Percentiles rank a stretch among this genome's conserved stretches.
These are phyloP conservation scores for Notamacropus eugenii DNA, from an alignment of 2,797 vertebrate species.

Conservation along the genomic window DNA sequence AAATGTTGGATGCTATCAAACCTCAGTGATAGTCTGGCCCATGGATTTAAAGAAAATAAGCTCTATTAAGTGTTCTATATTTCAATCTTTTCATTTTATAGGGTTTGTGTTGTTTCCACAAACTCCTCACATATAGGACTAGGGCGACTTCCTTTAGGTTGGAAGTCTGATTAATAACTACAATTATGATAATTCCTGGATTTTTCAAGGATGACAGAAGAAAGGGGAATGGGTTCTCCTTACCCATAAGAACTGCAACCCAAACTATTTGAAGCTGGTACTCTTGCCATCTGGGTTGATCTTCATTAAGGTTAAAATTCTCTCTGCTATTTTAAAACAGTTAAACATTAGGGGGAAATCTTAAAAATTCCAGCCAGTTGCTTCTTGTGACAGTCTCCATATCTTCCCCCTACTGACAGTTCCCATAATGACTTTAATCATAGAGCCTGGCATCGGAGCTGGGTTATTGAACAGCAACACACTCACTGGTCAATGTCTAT, in stretches of 20 bases:
- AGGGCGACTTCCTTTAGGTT: conserved; percentile 14
- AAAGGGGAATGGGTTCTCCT: not conserved
- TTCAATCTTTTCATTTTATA: conserved; percentile 19
- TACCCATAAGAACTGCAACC: conserved; percentile 24
- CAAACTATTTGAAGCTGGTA: conserved; percentile 68
- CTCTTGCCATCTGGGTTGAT: conserved; percentile 64
- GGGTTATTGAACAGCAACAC: conserved; percentile 86
- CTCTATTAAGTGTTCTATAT: conserved; percentile 10
- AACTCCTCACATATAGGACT: not conserved
- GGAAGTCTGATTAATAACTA: conserved; percentile 47
- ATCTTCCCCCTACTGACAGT: conserved; percentile 85
- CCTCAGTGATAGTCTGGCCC: not conserved
- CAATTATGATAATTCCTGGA: conserved; percentile 1
- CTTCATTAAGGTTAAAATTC: conserved; percentile 80
- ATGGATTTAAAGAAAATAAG: conserved; percentile 25
- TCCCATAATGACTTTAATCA: conserved; percentile 90
- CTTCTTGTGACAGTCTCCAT: conserved; percentile 86
- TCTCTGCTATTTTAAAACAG: conserved; percentile 79
- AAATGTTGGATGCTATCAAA: not conserved
- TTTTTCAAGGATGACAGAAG: conserved; percentile 29
- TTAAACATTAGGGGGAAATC: conserved; percentile 78
- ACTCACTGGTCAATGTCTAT: conserved; percentile 89
- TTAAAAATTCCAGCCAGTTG: conserved; percentile 81
- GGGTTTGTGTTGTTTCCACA: conserved; percentile 29
- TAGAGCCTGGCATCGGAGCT: conserved; percentile 85